Base-by-base conservation (phyloP, 2,113 vertebrate genomes). In the Petrocephalus zakoni region DNA sequence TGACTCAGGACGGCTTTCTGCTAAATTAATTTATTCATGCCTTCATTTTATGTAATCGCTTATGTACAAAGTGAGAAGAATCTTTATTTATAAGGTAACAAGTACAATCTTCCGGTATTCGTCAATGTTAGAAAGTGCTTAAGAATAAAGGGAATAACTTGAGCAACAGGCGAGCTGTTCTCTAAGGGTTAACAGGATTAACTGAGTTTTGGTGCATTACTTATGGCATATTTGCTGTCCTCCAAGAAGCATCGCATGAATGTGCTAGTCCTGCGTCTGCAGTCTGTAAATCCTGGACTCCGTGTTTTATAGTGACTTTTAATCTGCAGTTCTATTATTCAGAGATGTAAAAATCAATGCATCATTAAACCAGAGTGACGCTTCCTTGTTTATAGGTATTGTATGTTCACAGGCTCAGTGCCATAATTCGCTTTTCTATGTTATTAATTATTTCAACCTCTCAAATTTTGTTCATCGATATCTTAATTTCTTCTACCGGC, bases 341-440 rank as follows among this genome's bases (percentile, higher is more conserved):
- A 93, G 92, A 90, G 91, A 93, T 92, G 91, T 72, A 87, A 88
- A 93, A 93, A 93, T 94, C 93, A 91, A 94, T 94, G 91, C 91
- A 91, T 93, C 89, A 94, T 94, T 94, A 94, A 92, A 90, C 87
- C 89, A 81, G 85, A 91, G 88, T 90, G 89, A 89, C 89, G 84
- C 89, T 89, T 88, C 87, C 90, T 89, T 90, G 89, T 86, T 87
- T 22, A 46, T 85, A 86, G 53, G 17, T 64, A 82, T 85, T n/a
- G 47, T 83, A 29, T 87, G 52, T 47, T 58, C 53, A 37, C 29
- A 61, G 78, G 6, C 46, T 49, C 47, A 5, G n/a, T 47, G 46
- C 55, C 42, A 86, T 75, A 68, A 58, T 25, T 89, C 37, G 19
- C 84, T 55, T 68, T 86, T 55, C 4, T 78, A 51, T 55, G 25